Conservation (phyloP, 2,797 vertebrate species). For the Chelon auratus region DNA sequence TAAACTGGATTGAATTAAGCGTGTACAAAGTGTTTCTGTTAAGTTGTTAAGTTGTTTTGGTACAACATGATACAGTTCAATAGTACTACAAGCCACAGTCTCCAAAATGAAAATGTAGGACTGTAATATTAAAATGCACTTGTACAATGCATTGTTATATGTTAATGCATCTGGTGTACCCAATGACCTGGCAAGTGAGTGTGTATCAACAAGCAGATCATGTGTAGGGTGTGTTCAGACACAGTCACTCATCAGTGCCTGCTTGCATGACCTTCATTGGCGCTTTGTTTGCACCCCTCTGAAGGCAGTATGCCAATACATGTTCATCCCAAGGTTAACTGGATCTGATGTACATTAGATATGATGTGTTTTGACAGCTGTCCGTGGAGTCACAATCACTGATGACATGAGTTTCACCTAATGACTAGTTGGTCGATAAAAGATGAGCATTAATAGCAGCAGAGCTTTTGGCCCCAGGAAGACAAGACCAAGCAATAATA, state of each 20-base stretch:
- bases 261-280: not conserved
- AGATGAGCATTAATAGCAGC: not conserved
- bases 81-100: no score
- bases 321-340: not conserved
- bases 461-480: not conserved
- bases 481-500: not conserved
- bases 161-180: no score
- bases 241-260: not conserved
- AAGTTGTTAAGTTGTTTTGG: no score
- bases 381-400: conserved; percentile 5
- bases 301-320: not conserved
- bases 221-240: not conserved
- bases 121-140: no score
- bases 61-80: no score
- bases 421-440: not conserved
- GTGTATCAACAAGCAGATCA: not conserved
- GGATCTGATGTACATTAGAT: not conserved
- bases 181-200: no score
- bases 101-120: no score
- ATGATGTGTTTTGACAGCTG: conserved; percentile 8
- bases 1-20: no score
- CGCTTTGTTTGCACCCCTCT: not conserved
- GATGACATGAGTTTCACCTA: not conserved
- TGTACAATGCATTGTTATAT: no score
- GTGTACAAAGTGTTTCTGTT: no score